phyloP scores from a whole-genome alignment of 1,140 invertebrate species.

The Cotesia typhae region DNA sequence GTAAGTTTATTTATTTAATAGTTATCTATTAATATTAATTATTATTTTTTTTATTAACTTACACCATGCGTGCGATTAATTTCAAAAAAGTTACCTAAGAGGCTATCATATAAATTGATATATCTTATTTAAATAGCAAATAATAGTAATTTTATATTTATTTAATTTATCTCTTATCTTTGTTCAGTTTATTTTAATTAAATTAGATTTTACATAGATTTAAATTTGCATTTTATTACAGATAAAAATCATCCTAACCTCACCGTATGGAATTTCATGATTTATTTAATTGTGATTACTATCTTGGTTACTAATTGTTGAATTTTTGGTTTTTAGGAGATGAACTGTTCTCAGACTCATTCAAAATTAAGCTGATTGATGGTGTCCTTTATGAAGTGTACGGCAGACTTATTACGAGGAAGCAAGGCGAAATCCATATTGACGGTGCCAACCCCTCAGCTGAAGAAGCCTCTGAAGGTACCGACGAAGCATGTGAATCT shows the following conservation, averaged over 20 bases:
- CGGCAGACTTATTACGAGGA: slow-evolving; percentile 79
- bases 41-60: slow-evolving; percentile 48
- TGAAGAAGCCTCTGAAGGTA: slow-evolving; percentile 88
- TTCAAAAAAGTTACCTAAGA: neutral
- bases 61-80: slow-evolving; percentile 41
- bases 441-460: slow-evolving; percentile 93
- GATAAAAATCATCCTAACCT: slow-evolving; percentile 35
- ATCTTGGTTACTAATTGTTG: neutral
- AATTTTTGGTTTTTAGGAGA: slow-evolving; percentile 75
- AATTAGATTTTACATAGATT: neutral
- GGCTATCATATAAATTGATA: no score
- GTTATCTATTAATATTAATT: neutral
- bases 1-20: slow-evolving; percentile 66
- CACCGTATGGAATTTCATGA: slow-evolving; percentile 30
- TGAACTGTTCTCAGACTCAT: slow-evolving; percentile 98
- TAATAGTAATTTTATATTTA: neutral
- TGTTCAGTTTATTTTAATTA: neutral
- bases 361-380: slow-evolving; percentile 92
- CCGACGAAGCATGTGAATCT: slow-evolving; percentile 75
- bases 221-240: no score
- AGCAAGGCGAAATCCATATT: slow-evolving; percentile 81
- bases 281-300: neutral
- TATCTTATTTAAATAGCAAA: no score
- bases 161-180: neutral
- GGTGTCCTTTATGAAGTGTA: slow-evolving; percentile 95